Conservation (phyloP, 1,140 invertebrate species). For the Chlorops oryzae region DNA sequence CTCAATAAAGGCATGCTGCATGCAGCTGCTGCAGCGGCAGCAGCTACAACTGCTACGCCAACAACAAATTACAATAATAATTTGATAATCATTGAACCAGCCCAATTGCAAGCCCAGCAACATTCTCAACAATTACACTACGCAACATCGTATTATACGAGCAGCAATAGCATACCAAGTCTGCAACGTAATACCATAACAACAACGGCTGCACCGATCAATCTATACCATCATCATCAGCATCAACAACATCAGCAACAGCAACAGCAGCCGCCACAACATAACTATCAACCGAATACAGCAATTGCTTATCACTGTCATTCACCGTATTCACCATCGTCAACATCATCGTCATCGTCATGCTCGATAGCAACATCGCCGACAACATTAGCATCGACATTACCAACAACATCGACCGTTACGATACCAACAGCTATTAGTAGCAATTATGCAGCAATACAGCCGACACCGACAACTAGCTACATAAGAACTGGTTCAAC, state of each 20-base stretch:
- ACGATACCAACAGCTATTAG: slow-evolving; percentile 42
- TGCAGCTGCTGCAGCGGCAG: slow-evolving; percentile 7
- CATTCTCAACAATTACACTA: no score
- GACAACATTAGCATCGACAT: slow-evolving; percentile 38
- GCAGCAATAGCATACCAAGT: slow-evolving; percentile 20
- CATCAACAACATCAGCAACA: slow-evolving; percentile 13
- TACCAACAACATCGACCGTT: slow-evolving; percentile 40
- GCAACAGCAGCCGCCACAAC: slow-evolving; percentile 7
- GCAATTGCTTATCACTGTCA: slow-evolving; percentile 22
- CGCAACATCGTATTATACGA: not conserved
- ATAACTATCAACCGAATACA: slow-evolving; percentile 9
- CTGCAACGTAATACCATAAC: no score
- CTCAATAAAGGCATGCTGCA: no score
- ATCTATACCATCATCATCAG: slow-evolving; percentile 5
- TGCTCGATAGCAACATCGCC: slow-evolving; percentile 44
- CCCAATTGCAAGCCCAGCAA: slow-evolving; percentile 26
- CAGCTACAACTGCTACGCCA: slow-evolving; percentile 3
- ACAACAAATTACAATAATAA: slow-evolving; percentile 32
- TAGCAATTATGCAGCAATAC: no score
- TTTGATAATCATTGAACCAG: slow-evolving; percentile 44
- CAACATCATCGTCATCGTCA: slow-evolving; percentile 43
- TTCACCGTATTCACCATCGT: slow-evolving; percentile 43
- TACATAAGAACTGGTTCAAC: no score
- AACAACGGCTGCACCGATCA: not conserved
- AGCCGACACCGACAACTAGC: no score